phyloP scores from a whole-genome alignment of 92 coral and sea anemone species.

The Phenganax subtilis region DNA sequence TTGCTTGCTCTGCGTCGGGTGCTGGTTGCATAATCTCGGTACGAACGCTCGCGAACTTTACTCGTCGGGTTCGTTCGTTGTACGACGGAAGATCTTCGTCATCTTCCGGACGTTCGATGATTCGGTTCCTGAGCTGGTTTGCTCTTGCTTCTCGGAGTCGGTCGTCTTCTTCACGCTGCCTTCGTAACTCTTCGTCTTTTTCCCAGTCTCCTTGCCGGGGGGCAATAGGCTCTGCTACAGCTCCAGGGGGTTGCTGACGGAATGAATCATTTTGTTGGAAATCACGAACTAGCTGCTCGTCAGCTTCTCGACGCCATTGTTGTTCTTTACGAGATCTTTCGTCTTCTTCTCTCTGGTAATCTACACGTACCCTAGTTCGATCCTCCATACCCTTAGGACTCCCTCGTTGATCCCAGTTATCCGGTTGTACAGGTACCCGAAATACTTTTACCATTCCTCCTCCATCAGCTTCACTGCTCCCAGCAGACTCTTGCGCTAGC shows the following conservation, averaged over 20 bases:
- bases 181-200: slow-evolving; percentile 80
- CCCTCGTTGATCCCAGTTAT: slow-evolving; percentile 53
- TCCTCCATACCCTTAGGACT: slow-evolving; percentile 57
- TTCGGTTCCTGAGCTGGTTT: slow-evolving; percentile 68
- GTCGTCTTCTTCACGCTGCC: slow-evolving; percentile 71
- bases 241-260: slow-evolving; percentile 54
- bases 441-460: slow-evolving; percentile 76
- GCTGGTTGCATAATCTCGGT: slow-evolving; percentile 90
- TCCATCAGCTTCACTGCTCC: slow-evolving; percentile 57
- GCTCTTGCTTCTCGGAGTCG: slow-evolving; percentile 54
- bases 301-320: slow-evolving; percentile 68
- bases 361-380: slow-evolving; percentile 58
- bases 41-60: slow-evolving; percentile 80
- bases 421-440: slow-evolving; percentile 74
- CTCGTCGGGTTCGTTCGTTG: slow-evolving; percentile 44
- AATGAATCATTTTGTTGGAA: slow-evolving; percentile 15
- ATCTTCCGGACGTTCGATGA: slow-evolving; percentile 80
- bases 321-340: slow-evolving; percentile 61
- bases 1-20: slow-evolving; percentile 74
- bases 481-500: slow-evolving; percentile 60
- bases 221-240: slow-evolving; percentile 56
- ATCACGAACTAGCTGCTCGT: slow-evolving; percentile 56
- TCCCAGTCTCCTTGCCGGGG: slow-evolving; percentile 74
- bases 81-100: slow-evolving; percentile 57
- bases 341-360: slow-evolving; percentile 64